These are phyloP conservation scores for Fregetta grallaria DNA, from an alignment of 2,113 vertebrate species.

Conservation along the genomic window DNA sequence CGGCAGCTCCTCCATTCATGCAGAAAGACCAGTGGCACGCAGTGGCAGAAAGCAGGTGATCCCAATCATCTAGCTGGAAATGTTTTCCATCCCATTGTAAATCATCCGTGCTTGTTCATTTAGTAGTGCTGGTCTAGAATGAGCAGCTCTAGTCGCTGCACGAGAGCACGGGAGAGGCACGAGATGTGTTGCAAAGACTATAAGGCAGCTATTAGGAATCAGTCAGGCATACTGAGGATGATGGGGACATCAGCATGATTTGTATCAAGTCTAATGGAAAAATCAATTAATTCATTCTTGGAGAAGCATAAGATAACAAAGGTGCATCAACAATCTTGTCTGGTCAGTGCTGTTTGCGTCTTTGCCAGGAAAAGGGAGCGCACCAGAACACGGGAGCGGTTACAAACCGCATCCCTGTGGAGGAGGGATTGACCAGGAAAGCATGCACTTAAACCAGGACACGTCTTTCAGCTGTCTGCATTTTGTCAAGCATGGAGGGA, in stretches of 20 bases:
- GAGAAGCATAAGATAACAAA: background rate
- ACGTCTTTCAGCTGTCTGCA: background rate
- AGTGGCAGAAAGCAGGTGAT: background rate
- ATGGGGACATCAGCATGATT: background rate
- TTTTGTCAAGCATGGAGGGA: background rate
- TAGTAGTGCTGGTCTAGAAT: background rate
- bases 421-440: background rate
- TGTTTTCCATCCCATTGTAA: background rate
- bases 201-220: background rate
- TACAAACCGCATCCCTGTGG: rapidly evolving
- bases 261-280: background rate
- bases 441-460: background rate
- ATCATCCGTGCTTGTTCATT: background rate
- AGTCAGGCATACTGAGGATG: background rate
- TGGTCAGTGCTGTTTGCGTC: background rate
- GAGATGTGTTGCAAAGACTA: background rate
- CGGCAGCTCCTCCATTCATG: background rate
- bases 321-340: background rate
- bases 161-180: background rate
- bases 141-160: background rate
- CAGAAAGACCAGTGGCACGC: background rate
- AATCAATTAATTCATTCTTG: background rate
- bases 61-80: background rate
- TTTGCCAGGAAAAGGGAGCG: background rate
- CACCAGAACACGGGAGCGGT: rapidly evolving